A percentile compares a stretch with the other conserved stretches of the same genome.
These are phyloP conservation scores for Myotis daubentonii DNA, from an alignment of 2,797 vertebrate genomes.

Conservation along the genomic window DNA sequence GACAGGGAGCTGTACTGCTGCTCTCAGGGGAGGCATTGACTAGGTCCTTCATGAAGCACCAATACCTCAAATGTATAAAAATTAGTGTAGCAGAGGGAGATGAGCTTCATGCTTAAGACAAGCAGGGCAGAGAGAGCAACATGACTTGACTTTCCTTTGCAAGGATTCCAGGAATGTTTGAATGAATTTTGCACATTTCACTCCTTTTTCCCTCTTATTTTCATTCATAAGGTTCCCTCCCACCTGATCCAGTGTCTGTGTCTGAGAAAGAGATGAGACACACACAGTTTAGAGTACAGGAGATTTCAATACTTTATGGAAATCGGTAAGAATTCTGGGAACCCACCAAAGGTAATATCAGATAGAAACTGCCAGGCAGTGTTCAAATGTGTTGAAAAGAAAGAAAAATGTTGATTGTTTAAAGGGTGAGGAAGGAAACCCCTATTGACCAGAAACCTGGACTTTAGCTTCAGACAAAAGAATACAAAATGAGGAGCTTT, in stretches of 20 bases:
- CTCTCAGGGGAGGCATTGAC: neutral
- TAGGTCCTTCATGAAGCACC: neutral
- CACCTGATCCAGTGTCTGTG: neutral
- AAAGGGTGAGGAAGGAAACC: neutral
- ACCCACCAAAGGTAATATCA: constrained; percentile 5
- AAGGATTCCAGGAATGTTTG: neutral
- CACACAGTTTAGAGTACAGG: neutral
- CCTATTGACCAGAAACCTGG: constrained; percentile 42
- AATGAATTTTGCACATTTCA: constrained; percentile 13
- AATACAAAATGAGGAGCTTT: constrained; percentile 72
- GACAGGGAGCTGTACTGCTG: neutral
- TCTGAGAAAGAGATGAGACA: neutral
- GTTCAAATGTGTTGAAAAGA: neutral
- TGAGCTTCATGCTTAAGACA: neutral
- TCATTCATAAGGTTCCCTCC: neutral
- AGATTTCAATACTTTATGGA: neutral
- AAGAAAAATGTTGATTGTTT: constrained; percentile 5
- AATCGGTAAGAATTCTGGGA: constrained; percentile 24
- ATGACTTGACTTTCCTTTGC: neutral
- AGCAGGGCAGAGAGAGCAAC: neutral
- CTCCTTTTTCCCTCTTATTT: neutral
- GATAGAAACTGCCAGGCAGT: neutral
- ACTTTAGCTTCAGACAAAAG: constrained; percentile 72
- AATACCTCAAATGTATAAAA: neutral
- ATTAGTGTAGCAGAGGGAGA: neutral